These are phyloP conservation scores for Sardinella longiceps DNA, from an alignment of 2,797 vertebrate genomes.

Conservation along the genomic window DNA sequence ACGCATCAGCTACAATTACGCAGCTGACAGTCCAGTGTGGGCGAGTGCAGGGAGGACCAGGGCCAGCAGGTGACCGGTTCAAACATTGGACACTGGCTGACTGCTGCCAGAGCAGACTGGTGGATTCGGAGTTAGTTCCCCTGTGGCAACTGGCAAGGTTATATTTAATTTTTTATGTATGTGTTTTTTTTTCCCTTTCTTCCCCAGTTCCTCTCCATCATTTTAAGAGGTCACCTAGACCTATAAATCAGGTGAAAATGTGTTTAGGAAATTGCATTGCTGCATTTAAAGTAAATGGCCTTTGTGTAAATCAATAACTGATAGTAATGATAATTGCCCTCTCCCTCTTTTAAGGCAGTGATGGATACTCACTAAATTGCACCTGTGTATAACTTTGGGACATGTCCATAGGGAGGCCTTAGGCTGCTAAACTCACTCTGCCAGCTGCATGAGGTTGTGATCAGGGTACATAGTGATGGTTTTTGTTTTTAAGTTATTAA, in stretches of 20 bases:
- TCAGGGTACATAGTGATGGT: too few species aligned
- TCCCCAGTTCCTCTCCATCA: not conserved
- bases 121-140: not conserved
- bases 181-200: not conserved
- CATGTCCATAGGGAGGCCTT: not conserved
- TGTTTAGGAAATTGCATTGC: not conserved
- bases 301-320: not conserved
- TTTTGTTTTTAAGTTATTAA: too few species aligned
- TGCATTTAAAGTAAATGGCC: not conserved
- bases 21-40: too few species aligned
- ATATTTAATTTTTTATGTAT: not conserved
- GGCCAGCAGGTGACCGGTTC: not conserved
- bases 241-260: not conserved
- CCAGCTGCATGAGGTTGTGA: not conserved
- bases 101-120: not conserved
- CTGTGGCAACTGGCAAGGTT: not conserved
- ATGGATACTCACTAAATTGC: not conserved
- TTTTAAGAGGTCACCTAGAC: not conserved
- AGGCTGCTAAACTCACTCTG: not conserved
- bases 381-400: not conserved
- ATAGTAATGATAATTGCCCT: slow-evolving; percentile 1
- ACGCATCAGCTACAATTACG: too few species aligned
- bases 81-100: not conserved
- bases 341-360: not conserved
- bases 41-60: too few species aligned